Percentiles rank a stretch among this genome's conserved stretches.
Conservation (phyloP, 2,888 invertebrate genomes). For the Drosophila kokeensis region DNA sequence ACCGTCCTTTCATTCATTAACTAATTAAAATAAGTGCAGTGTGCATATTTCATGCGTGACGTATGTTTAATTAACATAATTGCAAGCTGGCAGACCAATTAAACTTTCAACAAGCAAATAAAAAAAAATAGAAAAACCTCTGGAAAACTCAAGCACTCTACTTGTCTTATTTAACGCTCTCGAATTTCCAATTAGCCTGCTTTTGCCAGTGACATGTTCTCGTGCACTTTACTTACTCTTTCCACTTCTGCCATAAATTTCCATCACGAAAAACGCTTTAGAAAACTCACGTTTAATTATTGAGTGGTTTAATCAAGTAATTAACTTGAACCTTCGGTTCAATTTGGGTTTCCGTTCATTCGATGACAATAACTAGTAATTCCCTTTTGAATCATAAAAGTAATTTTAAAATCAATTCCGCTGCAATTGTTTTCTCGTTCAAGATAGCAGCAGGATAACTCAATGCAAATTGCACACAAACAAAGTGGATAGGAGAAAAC, state of each 20-base stretch:
- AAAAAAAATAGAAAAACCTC: conserved; percentile 24
- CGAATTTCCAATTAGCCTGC: conserved; percentile 58
- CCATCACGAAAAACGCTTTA: not conserved
- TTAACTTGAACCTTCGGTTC: not conserved
- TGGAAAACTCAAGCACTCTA: conserved; percentile 23
- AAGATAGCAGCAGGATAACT: conserved; percentile 15
- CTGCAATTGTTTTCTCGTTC: not conserved
- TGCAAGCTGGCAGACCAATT: conserved; percentile 48
- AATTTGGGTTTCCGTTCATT: no score
- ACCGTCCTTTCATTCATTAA: conserved; percentile 35
- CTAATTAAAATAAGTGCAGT: conserved; percentile 46
- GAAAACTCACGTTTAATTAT: not conserved
- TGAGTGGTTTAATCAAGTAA: not conserved
- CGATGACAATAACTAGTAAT: not conserved
- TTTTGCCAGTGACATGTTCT: conserved; percentile 30
- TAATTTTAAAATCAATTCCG: conserved; percentile 30
- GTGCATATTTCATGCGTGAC: conserved; percentile 39
- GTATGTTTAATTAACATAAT: conserved; percentile 69
- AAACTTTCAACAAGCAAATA: conserved; percentile 46
- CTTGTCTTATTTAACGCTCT: conserved; percentile 45
- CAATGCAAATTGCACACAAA: conserved; percentile 36
- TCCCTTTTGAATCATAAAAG: conserved; percentile 28
- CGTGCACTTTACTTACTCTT: not conserved
- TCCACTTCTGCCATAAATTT: not conserved
- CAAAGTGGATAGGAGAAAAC: conserved; percentile 17